phyloP scores from a whole-genome alignment of 1,140 invertebrate genomes.

The Atta colombica region DNA sequence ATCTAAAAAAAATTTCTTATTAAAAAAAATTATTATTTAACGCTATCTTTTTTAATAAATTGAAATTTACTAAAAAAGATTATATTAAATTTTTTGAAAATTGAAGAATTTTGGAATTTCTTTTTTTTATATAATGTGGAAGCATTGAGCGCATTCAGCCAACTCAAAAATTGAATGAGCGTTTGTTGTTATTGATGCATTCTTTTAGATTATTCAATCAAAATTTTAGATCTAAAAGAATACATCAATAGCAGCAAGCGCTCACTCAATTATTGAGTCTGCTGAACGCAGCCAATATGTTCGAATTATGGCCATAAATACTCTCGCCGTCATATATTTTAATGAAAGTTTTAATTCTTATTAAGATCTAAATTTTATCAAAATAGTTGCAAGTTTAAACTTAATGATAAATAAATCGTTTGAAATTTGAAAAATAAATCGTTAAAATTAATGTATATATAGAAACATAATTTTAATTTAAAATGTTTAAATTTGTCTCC shows the following conservation, averaged over 20 bases:
- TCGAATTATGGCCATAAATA: conserved; percentile 59
- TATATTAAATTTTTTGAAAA: neutral
- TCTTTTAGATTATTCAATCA: no score
- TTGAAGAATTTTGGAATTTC: neutral
- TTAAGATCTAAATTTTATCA: neutral
- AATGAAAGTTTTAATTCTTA: neutral
- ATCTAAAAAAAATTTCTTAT: neutral
- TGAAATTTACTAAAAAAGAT: neutral
- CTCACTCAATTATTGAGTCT: no score
- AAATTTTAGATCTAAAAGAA: no score
- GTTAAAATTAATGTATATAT: neutral
- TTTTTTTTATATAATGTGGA: neutral
- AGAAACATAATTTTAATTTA: neutral
- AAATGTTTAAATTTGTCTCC: neutral
- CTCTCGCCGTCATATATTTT: conserved; percentile 73
- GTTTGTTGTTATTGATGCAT: no score
- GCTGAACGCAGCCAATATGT: neutral
- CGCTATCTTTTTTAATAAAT: neutral
- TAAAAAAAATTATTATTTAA: neutral
- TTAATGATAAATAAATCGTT: no score
- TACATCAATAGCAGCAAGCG: no score
- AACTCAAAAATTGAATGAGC: no score
- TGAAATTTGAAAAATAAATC: neutral
- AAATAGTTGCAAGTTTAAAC: neutral
- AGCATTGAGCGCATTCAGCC: no score